Conservation (phyloP, 2,797 vertebrate genomes). For the Pyrocephalus nanus region DNA sequence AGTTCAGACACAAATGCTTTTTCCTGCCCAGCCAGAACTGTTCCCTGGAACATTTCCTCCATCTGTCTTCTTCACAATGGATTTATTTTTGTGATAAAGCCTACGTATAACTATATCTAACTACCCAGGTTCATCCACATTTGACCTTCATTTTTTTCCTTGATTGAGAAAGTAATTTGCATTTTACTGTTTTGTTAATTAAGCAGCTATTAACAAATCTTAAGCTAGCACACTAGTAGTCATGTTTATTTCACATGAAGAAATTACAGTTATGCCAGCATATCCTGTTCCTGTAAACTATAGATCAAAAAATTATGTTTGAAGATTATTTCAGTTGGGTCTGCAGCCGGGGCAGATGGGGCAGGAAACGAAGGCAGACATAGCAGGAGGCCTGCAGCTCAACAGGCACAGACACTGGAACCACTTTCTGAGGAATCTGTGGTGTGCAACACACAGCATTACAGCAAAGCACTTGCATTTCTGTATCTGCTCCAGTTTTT, state of each 20-base stretch:
- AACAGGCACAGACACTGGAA: background rate
- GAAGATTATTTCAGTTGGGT: constrained; percentile 32
- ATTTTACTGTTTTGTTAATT: constrained; percentile 2
- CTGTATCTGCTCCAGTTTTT: background rate
- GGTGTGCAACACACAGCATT: background rate
- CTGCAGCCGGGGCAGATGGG: background rate
- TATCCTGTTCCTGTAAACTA: constrained; percentile 49
- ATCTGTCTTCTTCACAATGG: constrained; percentile 59
- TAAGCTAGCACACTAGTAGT: background rate
- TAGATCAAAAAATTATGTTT: constrained; percentile 16
- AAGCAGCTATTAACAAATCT: constrained; percentile 12
- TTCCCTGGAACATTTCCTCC: constrained; percentile 50
- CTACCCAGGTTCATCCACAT: background rate
- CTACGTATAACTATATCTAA: background rate
- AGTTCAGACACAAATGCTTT: constrained; percentile 31
- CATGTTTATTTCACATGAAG: constrained; percentile 20
- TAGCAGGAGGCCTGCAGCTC: background rate
- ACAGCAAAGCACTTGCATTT: background rate
- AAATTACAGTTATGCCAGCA: constrained; percentile 41
- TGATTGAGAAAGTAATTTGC: background rate
- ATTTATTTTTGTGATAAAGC: constrained; percentile 58
- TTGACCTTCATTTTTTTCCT: constrained; percentile 8
- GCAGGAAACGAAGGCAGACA: background rate
- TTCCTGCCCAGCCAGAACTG: constrained; percentile 45
- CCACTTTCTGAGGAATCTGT: accelerated